Evolutionary conservation across 1,140 invertebrate species (phyloP).

Genomic region (Epicauta chinensis): DNA sequence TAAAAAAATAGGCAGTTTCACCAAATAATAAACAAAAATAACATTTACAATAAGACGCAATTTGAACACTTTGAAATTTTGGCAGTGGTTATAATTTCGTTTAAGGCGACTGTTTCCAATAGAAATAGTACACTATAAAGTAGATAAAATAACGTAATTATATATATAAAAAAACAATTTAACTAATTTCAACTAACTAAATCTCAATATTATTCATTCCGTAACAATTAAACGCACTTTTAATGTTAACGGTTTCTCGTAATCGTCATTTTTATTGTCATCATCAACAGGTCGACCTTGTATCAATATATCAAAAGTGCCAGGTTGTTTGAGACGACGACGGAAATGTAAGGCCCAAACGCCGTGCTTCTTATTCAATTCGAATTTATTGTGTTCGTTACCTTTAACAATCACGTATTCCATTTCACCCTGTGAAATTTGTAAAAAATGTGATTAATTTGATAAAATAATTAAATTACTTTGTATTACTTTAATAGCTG

Average conservation of each 20-base stretch:
- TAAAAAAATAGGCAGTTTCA: not conserved
- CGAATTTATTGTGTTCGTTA: conserved; percentile 59
- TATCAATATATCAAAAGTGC: conserved; percentile 53
- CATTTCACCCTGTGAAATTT: conserved; percentile 47
- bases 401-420: conserved; percentile 59
- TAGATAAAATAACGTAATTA: no score
- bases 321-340: conserved; percentile 49
- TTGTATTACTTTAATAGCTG: conserved; percentile 52
- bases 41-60: conserved; percentile 1
- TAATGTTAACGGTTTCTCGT: conserved; percentile 52
- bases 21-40: conserved; percentile 5
- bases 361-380: conserved; percentile 56
- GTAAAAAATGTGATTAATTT: conserved; percentile 15
- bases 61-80: not conserved
- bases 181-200: not conserved
- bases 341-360: conserved; percentile 59
- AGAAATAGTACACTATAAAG: no score
- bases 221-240: conserved; percentile 47
- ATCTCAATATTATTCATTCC: conserved; percentile 35
- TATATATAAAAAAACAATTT: no score
- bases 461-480: not conserved
- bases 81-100: no score
- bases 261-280: conserved; percentile 36
- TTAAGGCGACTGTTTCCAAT: no score
- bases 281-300: conserved; percentile 44